Evolutionary conservation across 2,888 invertebrate genomes (phyloP), one percentile per base, ranked within the genome.

Genomic region (Cheilosia urbana): DNA sequence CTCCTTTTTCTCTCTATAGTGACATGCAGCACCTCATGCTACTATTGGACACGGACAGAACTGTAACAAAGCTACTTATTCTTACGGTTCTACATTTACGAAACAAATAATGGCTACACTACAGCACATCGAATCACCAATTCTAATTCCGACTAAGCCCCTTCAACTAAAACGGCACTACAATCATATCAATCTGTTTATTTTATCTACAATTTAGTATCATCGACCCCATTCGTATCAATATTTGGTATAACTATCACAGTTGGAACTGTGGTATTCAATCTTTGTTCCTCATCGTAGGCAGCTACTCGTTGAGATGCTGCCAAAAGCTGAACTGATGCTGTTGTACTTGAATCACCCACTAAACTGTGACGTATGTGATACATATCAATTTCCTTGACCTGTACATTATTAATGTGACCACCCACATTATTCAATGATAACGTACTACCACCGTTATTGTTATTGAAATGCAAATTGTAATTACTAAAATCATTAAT

Each of bases 171-270:
- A 45, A 55, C 63, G 58, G 27, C 47, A 57, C 47, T 49, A 24
- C 24, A 24, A 24, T 24, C 24, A 17, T 2, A 47, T 19, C 5
- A 47, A 37, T 37, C 19, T 24, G 24, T 34, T 9, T 4, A 15
- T 60, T 60, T 21, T 30, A 47, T 88, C 90, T 90, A 92, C 88
- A 92, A 90, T 87, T 91, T 90, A 37, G 92, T 92, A 88, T 92
- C 92, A 87, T 91, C 91, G 75, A 91, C 88, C 55, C 87, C 87
- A 72, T 88, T 89, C 71, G 90, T 89, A 82, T 90, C 89, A 55
- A 78, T 73, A 89, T 91, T 90, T 73, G 92, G 91, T 89, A 92
- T 91, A 62, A 92, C 89, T 80, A 92, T 90, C 66, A 92, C 91
- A 79, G 91, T 90, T 65, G 91, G 91, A 71, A 90, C 87, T 21